Conservation (phyloP, 2,888 invertebrate species). For the Pandemis cinnamomeana region DNA sequence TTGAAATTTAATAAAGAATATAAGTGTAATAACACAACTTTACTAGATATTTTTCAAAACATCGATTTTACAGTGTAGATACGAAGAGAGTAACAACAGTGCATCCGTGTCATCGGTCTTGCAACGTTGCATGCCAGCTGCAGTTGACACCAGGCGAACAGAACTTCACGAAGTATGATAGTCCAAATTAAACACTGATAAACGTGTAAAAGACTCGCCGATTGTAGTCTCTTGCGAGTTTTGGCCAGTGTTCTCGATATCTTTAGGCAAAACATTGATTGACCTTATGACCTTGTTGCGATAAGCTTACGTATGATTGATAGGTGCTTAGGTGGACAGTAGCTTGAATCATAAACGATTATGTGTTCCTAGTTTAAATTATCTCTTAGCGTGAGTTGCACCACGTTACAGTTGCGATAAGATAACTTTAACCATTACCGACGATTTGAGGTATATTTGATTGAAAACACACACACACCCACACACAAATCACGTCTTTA, state of each 20-base stretch:
- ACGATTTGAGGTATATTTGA: no score
- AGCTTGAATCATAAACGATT: neutral
- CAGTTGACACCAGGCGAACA: slow-evolving; percentile 1
- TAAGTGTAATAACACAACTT: no score
- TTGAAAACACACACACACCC: no score
- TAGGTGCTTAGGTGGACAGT: neutral
- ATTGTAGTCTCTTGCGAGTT: neutral
- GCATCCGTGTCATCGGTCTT: neutral
- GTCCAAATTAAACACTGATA: slow-evolving; percentile 2
- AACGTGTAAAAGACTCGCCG: neutral
- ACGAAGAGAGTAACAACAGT: neutral
- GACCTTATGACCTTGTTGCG: neutral
- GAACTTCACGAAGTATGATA: neutral
- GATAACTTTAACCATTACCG: no score
- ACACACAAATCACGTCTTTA: no score
- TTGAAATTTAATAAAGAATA: neutral
- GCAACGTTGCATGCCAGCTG: neutral
- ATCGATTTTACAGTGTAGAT: neutral
- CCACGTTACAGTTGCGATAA: neutral
- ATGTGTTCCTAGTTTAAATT: neutral
- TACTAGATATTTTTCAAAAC: no score
- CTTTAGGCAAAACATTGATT: neutral
- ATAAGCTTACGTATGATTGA: neutral
- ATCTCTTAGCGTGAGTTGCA: neutral
- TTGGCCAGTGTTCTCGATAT: neutral